Conservation (phyloP, 2,888 invertebrate species). For the Meloe dianella region DNA sequence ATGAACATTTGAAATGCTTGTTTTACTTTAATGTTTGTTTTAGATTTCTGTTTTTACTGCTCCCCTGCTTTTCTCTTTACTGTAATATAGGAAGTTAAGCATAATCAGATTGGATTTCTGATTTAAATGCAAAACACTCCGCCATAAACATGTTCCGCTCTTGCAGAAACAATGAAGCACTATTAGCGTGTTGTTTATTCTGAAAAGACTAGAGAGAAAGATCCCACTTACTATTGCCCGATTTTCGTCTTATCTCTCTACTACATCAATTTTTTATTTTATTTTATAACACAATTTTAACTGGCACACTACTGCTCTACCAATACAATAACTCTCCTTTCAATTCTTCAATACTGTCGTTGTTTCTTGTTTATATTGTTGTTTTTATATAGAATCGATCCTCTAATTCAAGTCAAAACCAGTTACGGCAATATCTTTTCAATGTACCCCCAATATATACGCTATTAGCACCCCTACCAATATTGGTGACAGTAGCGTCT, state of each 20-base stretch:
- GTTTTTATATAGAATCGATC: slow-evolving; percentile 1
- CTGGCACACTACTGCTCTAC: neutral
- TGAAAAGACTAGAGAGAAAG: slow-evolving; percentile 10
- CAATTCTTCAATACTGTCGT: neutral
- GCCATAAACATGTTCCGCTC: slow-evolving; percentile 34
- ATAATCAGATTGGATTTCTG: slow-evolving; percentile 43
- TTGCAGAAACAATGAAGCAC: slow-evolving; percentile 39
- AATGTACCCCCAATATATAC: neutral
- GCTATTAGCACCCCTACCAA: slow-evolving; percentile 23
- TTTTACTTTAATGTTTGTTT: slow-evolving; percentile 47
- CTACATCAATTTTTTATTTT: slow-evolving; percentile 2
- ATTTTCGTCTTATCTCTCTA: slow-evolving; percentile 3
- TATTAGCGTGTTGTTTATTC: slow-evolving; percentile 35
- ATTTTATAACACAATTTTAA: slow-evolving; percentile 10
- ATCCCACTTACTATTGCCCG: neutral
- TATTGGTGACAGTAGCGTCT: slow-evolving; percentile 41
- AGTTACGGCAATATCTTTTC: slow-evolving; percentile 7
- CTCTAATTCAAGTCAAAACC: neutral
- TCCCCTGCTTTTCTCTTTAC: slow-evolving; percentile 33
- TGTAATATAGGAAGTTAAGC: slow-evolving; percentile 38
- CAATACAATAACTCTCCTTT: neutral
- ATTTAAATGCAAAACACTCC: slow-evolving; percentile 42
- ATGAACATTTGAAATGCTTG: slow-evolving; percentile 46
- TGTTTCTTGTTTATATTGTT: neutral
- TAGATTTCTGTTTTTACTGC: slow-evolving; percentile 45